Percentiles rank a stretch among this genome's conserved stretches.
These are phyloP conservation scores for Perizoma affinitatum DNA, from an alignment of 2,888 invertebrate species.

Conservation along the genomic window DNA sequence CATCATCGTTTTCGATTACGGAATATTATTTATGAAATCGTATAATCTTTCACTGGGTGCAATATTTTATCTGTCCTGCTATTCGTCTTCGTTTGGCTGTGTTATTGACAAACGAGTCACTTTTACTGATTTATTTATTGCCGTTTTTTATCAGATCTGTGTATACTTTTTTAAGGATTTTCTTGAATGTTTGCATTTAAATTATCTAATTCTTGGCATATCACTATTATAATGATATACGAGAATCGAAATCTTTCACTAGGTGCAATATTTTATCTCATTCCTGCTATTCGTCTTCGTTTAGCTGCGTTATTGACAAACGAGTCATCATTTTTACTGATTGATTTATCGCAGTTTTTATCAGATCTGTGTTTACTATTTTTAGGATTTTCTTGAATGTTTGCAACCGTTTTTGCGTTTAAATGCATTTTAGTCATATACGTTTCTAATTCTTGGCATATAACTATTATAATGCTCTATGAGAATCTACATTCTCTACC, in stretches of 20 bases:
- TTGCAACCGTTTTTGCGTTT: background rate
- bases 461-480: no score
- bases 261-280: conserved; percentile 22
- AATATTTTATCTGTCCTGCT: conserved; percentile 22
- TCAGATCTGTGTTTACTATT: no score
- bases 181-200: conserved; percentile 5
- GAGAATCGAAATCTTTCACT: conserved; percentile 11
- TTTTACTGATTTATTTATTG: no score
- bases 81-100: conserved; percentile 31
- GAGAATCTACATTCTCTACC: no score
- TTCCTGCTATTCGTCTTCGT: conserved; percentile 26
- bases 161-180: no score
- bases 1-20: conserved; percentile 27
- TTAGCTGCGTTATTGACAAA: conserved; percentile 34
- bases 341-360: conserved; percentile 13
- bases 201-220: no score
- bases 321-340: conserved; percentile 19
- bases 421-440: background rate
- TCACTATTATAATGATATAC: no score
- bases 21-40: conserved; percentile 25
- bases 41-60: conserved; percentile 20
- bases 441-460: background rate
- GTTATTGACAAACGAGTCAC: conserved; percentile 33
- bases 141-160: background rate
- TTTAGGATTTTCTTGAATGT: background rate